Conservation (phyloP, 1,140 invertebrate genomes). For the Tigriopus japonicus region DNA sequence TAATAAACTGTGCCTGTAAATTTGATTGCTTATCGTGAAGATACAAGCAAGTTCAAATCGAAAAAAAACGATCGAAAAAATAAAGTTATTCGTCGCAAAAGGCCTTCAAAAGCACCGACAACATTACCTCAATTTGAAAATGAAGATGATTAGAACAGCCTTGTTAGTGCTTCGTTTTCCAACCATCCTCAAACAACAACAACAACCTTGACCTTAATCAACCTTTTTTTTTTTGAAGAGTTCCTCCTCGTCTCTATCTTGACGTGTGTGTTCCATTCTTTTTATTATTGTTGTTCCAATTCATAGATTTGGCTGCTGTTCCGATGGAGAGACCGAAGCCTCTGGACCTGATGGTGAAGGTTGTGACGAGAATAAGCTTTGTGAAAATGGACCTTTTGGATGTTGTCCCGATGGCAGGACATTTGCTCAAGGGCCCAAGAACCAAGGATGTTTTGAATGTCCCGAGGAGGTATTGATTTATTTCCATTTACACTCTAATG, state of each 20-base stretch:
- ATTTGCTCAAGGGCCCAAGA: constrained; percentile 23
- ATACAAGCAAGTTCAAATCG: too few species aligned
- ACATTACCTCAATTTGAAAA: too few species aligned
- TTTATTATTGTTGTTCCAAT: neutral
- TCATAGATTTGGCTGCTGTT: constrained; percentile 26
- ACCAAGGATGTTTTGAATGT: constrained; percentile 20
- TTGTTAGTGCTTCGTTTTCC: too few species aligned
- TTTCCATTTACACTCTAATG: neutral
- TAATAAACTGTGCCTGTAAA: too few species aligned
- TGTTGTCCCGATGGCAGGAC: constrained; percentile 55
- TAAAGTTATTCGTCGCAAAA: too few species aligned
- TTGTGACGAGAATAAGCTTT: constrained; percentile 20
- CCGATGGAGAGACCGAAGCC: constrained; percentile 27
- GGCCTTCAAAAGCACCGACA: too few species aligned
- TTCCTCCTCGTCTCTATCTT: neutral
- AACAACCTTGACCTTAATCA: neutral
- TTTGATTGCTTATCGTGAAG: too few species aligned
- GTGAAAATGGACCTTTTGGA: constrained; percentile 33
- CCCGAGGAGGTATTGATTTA: constrained; percentile 17
- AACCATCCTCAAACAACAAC: too few species aligned
- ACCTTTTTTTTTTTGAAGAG: neutral
- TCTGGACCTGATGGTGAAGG: constrained; percentile 16
- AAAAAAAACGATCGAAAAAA: too few species aligned
- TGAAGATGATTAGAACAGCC: too few species aligned
- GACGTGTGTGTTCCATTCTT: neutral